Conservation (phyloP, 2,888 invertebrate genomes). For the Scrobipalpa atriplicella region DNA sequence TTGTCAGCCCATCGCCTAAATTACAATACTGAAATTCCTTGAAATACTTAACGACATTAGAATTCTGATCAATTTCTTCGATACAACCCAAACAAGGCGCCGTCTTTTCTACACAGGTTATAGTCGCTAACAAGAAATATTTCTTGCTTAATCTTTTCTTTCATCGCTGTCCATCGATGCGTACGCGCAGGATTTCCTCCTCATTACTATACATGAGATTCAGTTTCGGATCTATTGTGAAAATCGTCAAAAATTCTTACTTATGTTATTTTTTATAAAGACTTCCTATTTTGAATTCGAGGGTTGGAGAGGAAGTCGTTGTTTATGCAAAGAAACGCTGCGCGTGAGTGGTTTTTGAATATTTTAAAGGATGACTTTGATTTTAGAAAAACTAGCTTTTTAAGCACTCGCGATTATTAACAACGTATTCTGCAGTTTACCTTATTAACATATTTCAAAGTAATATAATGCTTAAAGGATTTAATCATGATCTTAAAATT, state of each 20-base stretch:
- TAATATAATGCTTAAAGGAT: no score
- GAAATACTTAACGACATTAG: no score
- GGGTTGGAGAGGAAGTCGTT: not conserved
- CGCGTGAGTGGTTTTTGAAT: conserved; percentile 3
- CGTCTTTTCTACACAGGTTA: no score
- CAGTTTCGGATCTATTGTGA: conserved; percentile 32
- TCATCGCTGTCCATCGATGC: conserved; percentile 24
- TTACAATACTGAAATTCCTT: not conserved
- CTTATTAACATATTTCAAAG: no score
- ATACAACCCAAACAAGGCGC: not conserved
- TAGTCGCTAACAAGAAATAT: not conserved
- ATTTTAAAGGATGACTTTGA: conserved; percentile 1
- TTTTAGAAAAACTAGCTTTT: no score
- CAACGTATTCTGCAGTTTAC: no score
- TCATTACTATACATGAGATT: conserved; percentile 56
- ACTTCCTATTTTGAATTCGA: conserved; percentile 10
- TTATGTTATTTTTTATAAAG: not conserved
- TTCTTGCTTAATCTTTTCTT: not conserved
- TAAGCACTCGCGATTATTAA: no score
- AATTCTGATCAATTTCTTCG: not conserved
- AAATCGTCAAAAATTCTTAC: conserved; percentile 1
- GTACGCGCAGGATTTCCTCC: conserved; percentile 47
- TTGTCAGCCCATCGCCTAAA: no score
- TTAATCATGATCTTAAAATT: no score
- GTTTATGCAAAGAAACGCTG: conserved; percentile 9